Evolutionary conservation across 2,888 invertebrate species (phyloP), one percentile per base, ranked within the genome.

Genomic region (Microctonus aethiopoides): DNA sequence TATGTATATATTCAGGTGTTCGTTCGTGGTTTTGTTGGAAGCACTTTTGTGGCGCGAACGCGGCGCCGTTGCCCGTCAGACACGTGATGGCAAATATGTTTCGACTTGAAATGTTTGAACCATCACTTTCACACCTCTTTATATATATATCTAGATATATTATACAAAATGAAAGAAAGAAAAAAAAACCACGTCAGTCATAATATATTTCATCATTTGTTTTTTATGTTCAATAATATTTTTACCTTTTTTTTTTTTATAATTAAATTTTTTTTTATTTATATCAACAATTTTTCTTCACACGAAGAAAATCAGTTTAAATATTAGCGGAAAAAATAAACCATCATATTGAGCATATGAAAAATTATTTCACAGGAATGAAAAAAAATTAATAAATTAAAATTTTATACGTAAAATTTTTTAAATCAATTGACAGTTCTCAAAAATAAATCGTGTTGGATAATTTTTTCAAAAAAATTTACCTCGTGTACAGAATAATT

Each of bases 1-100:
- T 67, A 41, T 39, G n/a, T 11, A 46, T 46, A 20, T 72, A 71
- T 74, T 75, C 74, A 74, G 74, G 72, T 75, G 74, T 76, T 74
- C 73, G 75, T 75, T 74, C 73, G 75, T 75, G 74, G 75, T 73
- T 75, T 69, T 70, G 71, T 16, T 46, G 67, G 59, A 70, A 65
- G 32, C 46, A 54, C 62, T 61, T 41, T 46, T 67, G 32, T 16
- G 7, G 36, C 29, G n/a, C 16, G 16, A n/a, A 24, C 13, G 3
- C 16, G 32, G 67, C 72, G 57, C 68, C 70, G 41, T 41, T 67
- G 32, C 59, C 51, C 56, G 62, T 64, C 63, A 62, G 74, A 75
- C 75, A 75, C 75, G 73, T 72, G 72, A 74, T 73, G 69, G 60
- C 68, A 61, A 63, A 67, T 62, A 67, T 57, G 56, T 69, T 60